Evolutionary conservation across 1,140 invertebrate species (phyloP), one percentile per base, ranked within the genome.

Genomic region (Saccostrea cuccullata): DNA sequence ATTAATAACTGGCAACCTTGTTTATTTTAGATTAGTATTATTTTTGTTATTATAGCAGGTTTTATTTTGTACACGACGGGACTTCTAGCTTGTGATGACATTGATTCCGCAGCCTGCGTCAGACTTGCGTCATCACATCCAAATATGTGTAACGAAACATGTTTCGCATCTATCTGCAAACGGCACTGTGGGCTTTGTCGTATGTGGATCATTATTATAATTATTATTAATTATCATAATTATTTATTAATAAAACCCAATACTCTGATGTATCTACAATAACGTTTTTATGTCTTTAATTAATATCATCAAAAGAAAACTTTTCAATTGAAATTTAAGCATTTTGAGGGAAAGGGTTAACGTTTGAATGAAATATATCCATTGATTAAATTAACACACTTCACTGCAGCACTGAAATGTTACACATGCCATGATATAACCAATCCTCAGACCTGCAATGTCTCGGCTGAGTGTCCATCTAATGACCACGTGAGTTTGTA

Each of bases 91-190:
- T 84, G 82, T 56, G 82, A 84, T 55, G 82, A 84, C 47, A 15
- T 84, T 4, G 82, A 84, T 55, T 55, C 82, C 4, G 82, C 82
- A 30, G 82, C 82, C 82, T 84, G 82, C 17, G 17, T 36, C 36
- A 84, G 82, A 56, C 82, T 84, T 36, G 55, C 55, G 2, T 55
- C 82, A 11, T 26, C 55, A 12, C 82, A 40, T 12, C 84, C 84
- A 58, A 30, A 85, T 64, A 85, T 85, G 84, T 85, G 84, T 64
- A 40, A 58, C n/a, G 55, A 64, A 30, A 17, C 55, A 11, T 85
- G 84, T 64, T 23, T 64, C 2, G 55, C 84, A 8, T 56, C 47
- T 36, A 26, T 85, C 26, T 85, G 84, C 58, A 85, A 64, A 26
- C 9, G 84, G 30, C 23, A 58, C n/a, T 85, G 56, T 36, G 58